Conservation (phyloP, 2,888 invertebrate genomes). For the Mythimna ferrago region DNA sequence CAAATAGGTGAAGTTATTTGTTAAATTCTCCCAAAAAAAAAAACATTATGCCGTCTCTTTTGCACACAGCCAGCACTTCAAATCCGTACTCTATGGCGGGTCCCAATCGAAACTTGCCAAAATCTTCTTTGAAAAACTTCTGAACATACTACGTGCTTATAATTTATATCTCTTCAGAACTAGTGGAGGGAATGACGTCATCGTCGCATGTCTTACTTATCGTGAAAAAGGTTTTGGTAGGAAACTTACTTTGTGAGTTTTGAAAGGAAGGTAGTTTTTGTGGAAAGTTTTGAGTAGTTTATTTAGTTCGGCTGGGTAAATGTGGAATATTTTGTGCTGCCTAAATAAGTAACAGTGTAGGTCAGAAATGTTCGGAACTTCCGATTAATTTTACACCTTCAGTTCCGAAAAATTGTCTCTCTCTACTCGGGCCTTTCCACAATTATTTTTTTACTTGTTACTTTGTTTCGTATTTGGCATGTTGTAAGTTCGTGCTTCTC, state of each 20-base stretch:
- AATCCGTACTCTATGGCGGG: not conserved
- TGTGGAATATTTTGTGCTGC: not conserved
- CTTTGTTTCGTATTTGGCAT: too few relatives aligned
- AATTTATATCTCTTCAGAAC: slow-evolving; percentile 49
- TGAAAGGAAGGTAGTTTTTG: slow-evolving; percentile 13
- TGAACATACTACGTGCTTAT: slow-evolving; percentile 48
- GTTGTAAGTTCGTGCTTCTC: too few relatives aligned
- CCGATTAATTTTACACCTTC: too few relatives aligned
- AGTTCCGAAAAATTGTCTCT: too few relatives aligned
- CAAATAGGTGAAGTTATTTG: too few relatives aligned
- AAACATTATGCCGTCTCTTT: not conserved
- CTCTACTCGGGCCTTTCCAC: too few relatives aligned
- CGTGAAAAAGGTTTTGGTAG: slow-evolving; percentile 35
- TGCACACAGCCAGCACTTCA: too few relatives aligned
- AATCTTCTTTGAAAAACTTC: slow-evolving; percentile 42
- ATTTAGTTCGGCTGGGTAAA: slow-evolving; percentile 15
- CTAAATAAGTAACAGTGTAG: not conserved
- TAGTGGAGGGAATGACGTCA: slow-evolving; percentile 32
- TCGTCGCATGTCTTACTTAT: slow-evolving; percentile 36
- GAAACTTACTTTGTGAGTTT: slow-evolving; percentile 24
- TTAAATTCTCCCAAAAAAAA: not conserved
- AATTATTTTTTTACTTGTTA: too few relatives aligned
- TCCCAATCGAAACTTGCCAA: slow-evolving; percentile 42
- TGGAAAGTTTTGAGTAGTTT: slow-evolving; percentile 19
- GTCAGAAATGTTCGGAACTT: too few relatives aligned